phyloP scores from a whole-genome alignment of 2,797 vertebrate species.

The Syngnathus acus region DNA sequence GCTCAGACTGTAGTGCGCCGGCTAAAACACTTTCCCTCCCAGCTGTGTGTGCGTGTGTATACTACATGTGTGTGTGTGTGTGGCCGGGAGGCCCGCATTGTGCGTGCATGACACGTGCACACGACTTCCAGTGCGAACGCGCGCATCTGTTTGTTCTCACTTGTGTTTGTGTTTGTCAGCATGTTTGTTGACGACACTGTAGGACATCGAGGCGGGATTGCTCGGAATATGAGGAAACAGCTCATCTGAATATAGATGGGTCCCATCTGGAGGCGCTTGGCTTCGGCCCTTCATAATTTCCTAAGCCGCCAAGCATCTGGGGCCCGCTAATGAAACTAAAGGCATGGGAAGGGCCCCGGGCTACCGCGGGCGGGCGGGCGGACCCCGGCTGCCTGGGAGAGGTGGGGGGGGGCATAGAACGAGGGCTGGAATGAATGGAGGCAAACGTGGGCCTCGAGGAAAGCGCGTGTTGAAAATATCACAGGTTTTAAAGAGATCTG shows the following conservation, averaged over 20 bases:
- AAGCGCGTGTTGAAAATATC: conserved; percentile 60
- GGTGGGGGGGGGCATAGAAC: conserved; percentile 6
- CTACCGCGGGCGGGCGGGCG: conserved; percentile 31
- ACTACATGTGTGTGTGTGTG: conserved; percentile 14
- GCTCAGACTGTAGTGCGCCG: conserved; percentile 6
- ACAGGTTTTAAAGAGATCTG: conserved; percentile 61
- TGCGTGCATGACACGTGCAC: conserved; percentile 6
- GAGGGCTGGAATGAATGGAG: conserved; percentile 43
- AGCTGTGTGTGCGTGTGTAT: conserved; percentile 3
- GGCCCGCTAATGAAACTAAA: conserved; percentile 73
- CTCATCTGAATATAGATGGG: conserved; percentile 80
- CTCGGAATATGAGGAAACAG: conserved; percentile 72
- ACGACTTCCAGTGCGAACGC: conserved; percentile 38
- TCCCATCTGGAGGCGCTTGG: conserved; percentile 76
- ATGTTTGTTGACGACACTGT: conserved; percentile 64
- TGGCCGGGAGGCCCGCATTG: neutral
- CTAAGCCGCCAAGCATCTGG: conserved; percentile 76
- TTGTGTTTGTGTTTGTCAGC: conserved; percentile 64
- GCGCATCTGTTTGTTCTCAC: conserved; percentile 58
- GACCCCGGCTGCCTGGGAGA: conserved; percentile 48
- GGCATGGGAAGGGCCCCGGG: conserved; percentile 55
- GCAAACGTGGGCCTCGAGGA: conserved; percentile 48
- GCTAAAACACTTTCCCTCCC: conserved; percentile 1
- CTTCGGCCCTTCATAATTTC: conserved; percentile 72
- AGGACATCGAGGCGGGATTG: conserved; percentile 69